Conservation (phyloP, 1,140 invertebrate genomes). For the Drosophila bipectinata region DNA sequence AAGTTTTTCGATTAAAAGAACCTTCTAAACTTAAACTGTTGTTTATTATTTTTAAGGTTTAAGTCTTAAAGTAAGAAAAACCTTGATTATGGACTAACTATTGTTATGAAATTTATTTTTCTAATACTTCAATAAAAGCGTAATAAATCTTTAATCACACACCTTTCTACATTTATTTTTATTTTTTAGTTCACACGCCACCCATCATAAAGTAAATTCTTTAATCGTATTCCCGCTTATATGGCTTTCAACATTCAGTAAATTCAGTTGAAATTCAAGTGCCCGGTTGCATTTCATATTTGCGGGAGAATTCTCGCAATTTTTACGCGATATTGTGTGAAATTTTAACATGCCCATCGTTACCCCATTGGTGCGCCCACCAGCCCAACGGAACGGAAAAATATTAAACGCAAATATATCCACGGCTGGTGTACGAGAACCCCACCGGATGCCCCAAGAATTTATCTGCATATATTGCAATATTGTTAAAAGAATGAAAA, state of each 20-base stretch:
- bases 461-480: constrained; percentile 52
- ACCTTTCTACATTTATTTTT: background rate
- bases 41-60: no score
- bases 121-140: no score
- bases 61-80: no score
- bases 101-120: no score
- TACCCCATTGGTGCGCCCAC: constrained; percentile 6
- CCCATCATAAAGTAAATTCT: background rate
- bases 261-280: constrained; percentile 17
- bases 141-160: background rate
- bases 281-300: constrained; percentile 24
- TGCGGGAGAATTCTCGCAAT: constrained; percentile 18
- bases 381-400: constrained; percentile 39
- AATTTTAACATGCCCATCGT: constrained; percentile 43
- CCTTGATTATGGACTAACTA: no score
- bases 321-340: constrained; percentile 51
- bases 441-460: constrained; percentile 11
- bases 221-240: constrained; percentile 6
- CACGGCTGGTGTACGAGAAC: background rate
- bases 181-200: background rate
- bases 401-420: constrained; percentile 58
- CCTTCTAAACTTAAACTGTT: background rate
- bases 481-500: constrained; percentile 9
- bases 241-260: background rate
- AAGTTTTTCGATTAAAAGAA: background rate